Evolutionary conservation across 2,113 vertebrate species (phyloP).

Genomic region (Nesoenas mayeri): DNA sequence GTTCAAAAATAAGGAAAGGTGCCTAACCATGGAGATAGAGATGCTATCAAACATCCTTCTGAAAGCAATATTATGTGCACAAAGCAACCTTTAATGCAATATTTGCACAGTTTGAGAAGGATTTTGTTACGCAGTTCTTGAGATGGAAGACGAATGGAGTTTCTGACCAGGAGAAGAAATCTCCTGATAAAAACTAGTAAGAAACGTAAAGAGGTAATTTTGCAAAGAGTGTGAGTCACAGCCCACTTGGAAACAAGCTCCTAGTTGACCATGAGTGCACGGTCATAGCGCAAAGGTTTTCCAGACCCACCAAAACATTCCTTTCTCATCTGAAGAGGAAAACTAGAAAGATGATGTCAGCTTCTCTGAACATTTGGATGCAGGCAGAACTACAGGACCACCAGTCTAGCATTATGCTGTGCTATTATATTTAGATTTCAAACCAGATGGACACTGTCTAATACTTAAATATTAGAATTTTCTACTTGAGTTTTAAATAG

Average conservation of each 20-base stretch:
- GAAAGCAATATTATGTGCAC: background rate
- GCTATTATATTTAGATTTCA: background rate
- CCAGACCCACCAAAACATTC: background rate
- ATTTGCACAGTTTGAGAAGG: background rate
- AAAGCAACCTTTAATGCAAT: background rate
- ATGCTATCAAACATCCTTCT: background rate
- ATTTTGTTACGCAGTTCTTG: background rate
- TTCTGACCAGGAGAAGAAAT: background rate
- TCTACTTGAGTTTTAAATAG: background rate
- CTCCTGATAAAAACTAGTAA: background rate
- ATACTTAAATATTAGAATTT: background rate
- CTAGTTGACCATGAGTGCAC: background rate
- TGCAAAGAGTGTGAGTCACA: background rate
- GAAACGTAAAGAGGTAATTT: background rate
- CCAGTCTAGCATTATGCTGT: background rate
- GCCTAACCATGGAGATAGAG: background rate
- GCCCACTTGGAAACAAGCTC: background rate
- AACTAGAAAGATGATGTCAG: background rate
- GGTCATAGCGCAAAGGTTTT: background rate
- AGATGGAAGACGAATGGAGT: background rate
- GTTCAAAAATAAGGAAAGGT: background rate
- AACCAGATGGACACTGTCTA: background rate
- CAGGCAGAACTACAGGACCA: background rate
- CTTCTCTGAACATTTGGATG: background rate
- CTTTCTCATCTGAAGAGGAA: background rate